phyloP scores from a whole-genome alignment of 2,797 vertebrate species.

The Cossypha heuglini region DNA sequence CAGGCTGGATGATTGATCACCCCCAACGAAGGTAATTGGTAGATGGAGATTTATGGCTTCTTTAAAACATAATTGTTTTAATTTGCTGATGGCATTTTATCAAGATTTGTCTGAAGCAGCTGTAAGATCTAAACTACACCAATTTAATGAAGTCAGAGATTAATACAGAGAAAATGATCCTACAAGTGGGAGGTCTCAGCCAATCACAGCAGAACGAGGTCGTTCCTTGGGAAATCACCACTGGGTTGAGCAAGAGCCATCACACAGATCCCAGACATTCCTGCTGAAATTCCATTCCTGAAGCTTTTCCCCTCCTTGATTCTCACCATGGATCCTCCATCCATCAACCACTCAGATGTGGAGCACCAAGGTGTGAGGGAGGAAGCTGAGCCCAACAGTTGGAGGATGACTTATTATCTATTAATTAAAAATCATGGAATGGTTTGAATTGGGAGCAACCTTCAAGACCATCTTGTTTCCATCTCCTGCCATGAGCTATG shows the following conservation, averaged over 20 bases:
- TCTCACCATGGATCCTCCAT: not conserved
- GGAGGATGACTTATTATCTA: fast-evolving
- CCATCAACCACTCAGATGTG: not conserved
- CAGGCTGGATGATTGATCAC: not conserved
- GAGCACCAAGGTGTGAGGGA: not conserved
- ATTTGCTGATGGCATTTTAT: constrained; percentile 45
- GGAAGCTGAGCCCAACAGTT: not conserved
- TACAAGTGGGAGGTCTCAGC: not conserved
- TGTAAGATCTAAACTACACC: not conserved
- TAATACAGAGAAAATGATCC: not conserved
- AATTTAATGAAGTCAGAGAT: constrained; percentile 13
- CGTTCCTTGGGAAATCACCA: fast-evolving
- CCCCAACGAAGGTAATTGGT: not conserved
- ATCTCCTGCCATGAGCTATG: fast-evolving
- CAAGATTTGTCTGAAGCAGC: constrained; percentile 32
- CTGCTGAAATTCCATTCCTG: not conserved
- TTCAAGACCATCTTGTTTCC: not conserved
- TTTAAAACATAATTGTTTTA: constrained; percentile 48
- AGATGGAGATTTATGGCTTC: constrained; percentile 23
- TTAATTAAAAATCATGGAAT: not conserved
- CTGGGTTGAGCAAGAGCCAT: not conserved
- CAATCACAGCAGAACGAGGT: fast-evolving
- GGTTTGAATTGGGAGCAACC: not conserved
- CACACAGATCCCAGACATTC: not conserved
- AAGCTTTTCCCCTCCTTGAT: not conserved